Conservation (phyloP, 2,888 invertebrate species). For the Ditylenchus weischeri region DNA sequence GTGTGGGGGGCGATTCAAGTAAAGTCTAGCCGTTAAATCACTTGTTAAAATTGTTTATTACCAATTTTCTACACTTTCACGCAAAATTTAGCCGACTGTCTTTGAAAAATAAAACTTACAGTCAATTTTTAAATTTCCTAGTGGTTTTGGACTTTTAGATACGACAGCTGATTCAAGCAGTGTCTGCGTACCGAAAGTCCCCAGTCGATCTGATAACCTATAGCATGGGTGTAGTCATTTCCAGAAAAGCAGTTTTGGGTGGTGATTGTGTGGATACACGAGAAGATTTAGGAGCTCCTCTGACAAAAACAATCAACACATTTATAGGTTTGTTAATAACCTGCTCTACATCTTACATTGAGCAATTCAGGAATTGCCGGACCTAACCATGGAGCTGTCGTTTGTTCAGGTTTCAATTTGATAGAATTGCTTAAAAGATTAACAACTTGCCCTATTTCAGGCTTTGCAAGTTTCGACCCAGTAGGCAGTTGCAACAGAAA, state of each 20-base stretch:
- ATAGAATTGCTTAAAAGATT: no score
- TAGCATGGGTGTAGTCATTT: slow-evolving; percentile 49
- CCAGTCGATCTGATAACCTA: slow-evolving; percentile 50
- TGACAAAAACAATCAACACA: slow-evolving; percentile 47
- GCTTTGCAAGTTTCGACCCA: neutral
- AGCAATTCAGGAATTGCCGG: slow-evolving; percentile 29
- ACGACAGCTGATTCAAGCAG: slow-evolving; percentile 48
- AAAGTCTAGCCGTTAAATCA: no score
- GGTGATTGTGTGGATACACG: slow-evolving; percentile 48
- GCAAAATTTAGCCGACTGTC: no score
- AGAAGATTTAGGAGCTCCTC: slow-evolving; percentile 47
- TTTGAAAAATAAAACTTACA: no score
- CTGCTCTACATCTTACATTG: no score
- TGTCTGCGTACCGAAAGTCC: slow-evolving; percentile 45
- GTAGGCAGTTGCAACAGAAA: slow-evolving; percentile 47
- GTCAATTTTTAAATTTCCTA: no score
- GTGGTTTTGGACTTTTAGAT: slow-evolving; percentile 28
- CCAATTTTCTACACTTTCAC: no score
- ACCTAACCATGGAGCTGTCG: slow-evolving; percentile 47
- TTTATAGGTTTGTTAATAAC: slow-evolving; percentile 28
- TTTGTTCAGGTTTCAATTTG: slow-evolving; percentile 36
- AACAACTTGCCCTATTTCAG: no score
- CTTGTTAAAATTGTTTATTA: no score
- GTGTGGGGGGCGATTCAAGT: no score
- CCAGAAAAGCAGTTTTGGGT: slow-evolving; percentile 38